Base-by-base conservation (phyloP, 2,888 invertebrate species). In the Pelosia muscerda region DNA sequence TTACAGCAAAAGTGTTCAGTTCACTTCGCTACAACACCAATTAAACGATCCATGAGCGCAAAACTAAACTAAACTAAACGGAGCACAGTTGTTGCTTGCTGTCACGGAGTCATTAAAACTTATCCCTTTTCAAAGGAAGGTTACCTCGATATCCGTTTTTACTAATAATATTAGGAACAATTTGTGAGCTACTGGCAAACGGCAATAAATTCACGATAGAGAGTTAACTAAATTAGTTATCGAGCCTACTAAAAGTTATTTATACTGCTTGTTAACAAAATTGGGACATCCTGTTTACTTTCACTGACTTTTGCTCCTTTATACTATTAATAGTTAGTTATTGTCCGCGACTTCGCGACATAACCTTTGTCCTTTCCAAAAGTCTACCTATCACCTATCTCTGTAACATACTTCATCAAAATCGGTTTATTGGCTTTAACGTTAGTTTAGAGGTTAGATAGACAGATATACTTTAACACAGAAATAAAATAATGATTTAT, bases 51-150 rank as follows among this genome's bases (percentile, higher is more conserved):
- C 13, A 5, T 10, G 23, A 49, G 26, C n/a, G n/a, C n/a, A n/a
- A n/a, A 19, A 49, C 42, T 28, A 26, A 22, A 4, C 11, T 2
- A 34, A 22, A 65, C 10, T 75, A 72, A 88, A 81, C 80, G 73
- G 28, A 63, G 68, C 78, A 57, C 67, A 65, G 84, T 84, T 78
- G 78, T 81, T 84, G 84, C 57, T 26, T 86, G 81, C 78, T 72
- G 79, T 75, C 62, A 73, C 80, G 74, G 78, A 83, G 81, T 85
- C 84, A 88, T 90, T 89, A 87, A 87, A 90, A 90, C 87, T 90
- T 87, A 72, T 79, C 82, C 73, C 86, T 87, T 86, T 72, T 75
- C 71, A 60, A 69, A 76, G 75, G 71, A 79, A 77, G 77, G 77
- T 80, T 67, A 61, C 73, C 26, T 58, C 72, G 75, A 84, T 84